Evolutionary conservation across 64 coral and sea anemone species (phyloP).

Genomic region (Dendronephthya gigantea): DNA sequence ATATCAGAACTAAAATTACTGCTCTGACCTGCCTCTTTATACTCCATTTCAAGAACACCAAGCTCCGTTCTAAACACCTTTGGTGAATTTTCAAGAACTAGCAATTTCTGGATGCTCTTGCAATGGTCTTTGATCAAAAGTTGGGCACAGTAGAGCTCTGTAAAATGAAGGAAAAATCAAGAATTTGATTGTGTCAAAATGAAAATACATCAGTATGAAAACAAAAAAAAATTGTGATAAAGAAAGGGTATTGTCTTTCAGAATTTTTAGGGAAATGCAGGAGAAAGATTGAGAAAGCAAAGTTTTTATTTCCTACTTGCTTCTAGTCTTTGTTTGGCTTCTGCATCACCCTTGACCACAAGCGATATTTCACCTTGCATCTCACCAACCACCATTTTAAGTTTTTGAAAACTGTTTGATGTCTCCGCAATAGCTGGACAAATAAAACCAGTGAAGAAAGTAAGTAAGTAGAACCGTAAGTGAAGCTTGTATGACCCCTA

Average conservation of each 20-base stretch:
- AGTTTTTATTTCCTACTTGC: slow-evolving; percentile 52
- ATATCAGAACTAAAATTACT: background rate
- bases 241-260: too few relatives aligned
- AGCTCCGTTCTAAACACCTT: slow-evolving; percentile 50
- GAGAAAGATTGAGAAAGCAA: background rate
- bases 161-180: background rate
- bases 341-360: slow-evolving; percentile 5
- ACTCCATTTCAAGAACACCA: slow-evolving; percentile 43
- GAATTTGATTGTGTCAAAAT: too few relatives aligned
- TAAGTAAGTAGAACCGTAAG: too few relatives aligned
- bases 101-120: slow-evolving; percentile 13
- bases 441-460: too few relatives aligned
- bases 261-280: background rate
- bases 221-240: background rate
- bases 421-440: slow-evolving; percentile 36
- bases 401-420: slow-evolving; percentile 28
- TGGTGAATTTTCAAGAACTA: slow-evolving; percentile 37
- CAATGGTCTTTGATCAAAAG: slow-evolving; percentile 45
- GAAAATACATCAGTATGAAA: too few relatives aligned
- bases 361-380: slow-evolving; percentile 60
- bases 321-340: slow-evolving; percentile 57
- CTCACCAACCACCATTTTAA: slow-evolving; percentile 65
- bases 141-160: slow-evolving; percentile 63
- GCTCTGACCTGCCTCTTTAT: slow-evolving; percentile 9
- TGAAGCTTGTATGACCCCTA: too few relatives aligned